Conservation (phyloP, 2,888 invertebrate genomes). For the Vesta saturnalis region DNA sequence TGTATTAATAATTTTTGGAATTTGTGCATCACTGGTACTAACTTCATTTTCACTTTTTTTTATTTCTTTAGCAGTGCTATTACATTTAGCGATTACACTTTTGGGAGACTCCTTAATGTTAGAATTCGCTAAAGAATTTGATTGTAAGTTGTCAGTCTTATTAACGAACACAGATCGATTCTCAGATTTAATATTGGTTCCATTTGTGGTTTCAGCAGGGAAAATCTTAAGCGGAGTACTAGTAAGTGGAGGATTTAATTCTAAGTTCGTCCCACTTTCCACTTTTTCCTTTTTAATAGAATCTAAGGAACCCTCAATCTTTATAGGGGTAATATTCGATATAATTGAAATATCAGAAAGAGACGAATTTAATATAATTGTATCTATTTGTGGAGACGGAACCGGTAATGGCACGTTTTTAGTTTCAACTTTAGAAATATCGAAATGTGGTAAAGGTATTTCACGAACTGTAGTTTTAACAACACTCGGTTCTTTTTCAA, state of each 20-base stretch:
- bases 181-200: too few species aligned
- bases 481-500: not conserved
- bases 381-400: conserved; percentile 42
- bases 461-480: not conserved
- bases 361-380: not conserved
- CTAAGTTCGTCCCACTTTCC: conserved; percentile 20
- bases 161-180: too few species aligned
- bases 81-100: not conserved
- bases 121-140: not conserved
- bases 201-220: too few species aligned
- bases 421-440: not conserved
- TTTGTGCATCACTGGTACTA: not conserved
- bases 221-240: conserved; percentile 44
- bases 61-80: not conserved
- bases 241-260: too few species aligned
- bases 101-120: not conserved
- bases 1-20: too few species aligned
- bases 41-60: not conserved
- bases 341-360: not conserved
- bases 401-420: conserved; percentile 43
- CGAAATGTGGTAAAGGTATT: conserved; percentile 13
- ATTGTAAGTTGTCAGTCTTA: too few species aligned
- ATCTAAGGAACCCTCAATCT: too few species aligned
- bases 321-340: conserved; percentile 24
- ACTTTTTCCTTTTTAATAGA: not conserved